Base-by-base conservation (phyloP, 2,888 invertebrate species). In the Ptilodon capucinus region DNA sequence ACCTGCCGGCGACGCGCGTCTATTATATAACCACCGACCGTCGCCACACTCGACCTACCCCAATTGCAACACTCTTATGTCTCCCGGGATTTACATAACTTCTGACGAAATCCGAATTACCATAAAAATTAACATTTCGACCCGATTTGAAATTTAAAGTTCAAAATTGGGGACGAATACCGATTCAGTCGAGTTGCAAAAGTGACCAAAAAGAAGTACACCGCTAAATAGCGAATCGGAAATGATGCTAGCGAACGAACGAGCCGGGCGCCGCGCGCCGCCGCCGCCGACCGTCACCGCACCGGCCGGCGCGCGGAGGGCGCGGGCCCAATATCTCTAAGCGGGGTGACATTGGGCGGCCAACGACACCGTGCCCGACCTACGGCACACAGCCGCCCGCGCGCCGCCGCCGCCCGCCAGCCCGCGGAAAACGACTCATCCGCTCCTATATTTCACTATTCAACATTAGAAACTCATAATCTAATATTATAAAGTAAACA, bases 321-420 rank as follows among this genome's bases (percentile, higher is more conserved):
- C 34, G 59, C 54, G 59, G 63, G 78, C 79, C 80, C 77, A 83
- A 82, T 75, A 77, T 82, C 76, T 79, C 74, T 63, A 68, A 71
- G 71, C 81, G 81, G 83, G 89, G 90, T 89, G 90, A 90, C 90
- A 86, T 89, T 88, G 90, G 73, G 69, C 80, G 90, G 84, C 65
- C 88, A 68, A 79, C 85, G 89, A 89, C 87, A 79, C 76, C 78
- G 62, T 84, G 81, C 81, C 83, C 86, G 87, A 89, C 89, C 88
- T 89, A 88, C 84, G 80, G 77, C 77, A 83, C 82, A 71, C 71
- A 76, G 57, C 62, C 63, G 60, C 71, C 64, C 65, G 57, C 65
- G 54, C 64, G 58, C 70, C 64, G 61, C 71, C 64, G 66, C 71
- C 60, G 71, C 72, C n/a, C 61, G 71, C 55, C 67, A 67, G 56